Base-by-base conservation (phyloP, 2,797 vertebrate genomes). In the Eremophila alpestris region DNA sequence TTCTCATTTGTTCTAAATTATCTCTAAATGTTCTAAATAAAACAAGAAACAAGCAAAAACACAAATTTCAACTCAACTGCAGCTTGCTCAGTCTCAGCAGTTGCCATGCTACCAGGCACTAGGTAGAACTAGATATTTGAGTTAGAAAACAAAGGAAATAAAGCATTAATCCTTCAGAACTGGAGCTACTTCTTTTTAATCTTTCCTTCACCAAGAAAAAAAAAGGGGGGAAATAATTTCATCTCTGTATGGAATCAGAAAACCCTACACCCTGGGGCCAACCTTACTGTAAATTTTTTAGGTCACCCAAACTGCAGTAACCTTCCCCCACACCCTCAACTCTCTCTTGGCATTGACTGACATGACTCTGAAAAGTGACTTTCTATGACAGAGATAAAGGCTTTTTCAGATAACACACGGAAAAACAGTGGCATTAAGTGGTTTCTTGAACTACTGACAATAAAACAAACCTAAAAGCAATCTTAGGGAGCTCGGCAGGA, bases 401-500 rank as follows among this genome's bases (percentile, higher is more conserved):
- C 48, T 88, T 94, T 93, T 59, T 62, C 64, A 87, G 65, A 36
- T 80, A 77, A 81, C 14, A 2, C 13, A 22, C 40, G 29, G 55
- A 64, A 69, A 58, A 70, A 15, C 24, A 90, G 64, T 36, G 11
- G 36, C 70, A 81, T 80, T 96, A 94, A 95, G 75, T 75, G 60
- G 63, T 75, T 96, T 95, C 56, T 36, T 93, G 79, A 90, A 93
- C n/a, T 83, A 68, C 40, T 70, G 69, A 88, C 85, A 92, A 83
- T 21, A 82, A 82, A 73, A 87, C 29, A 41, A 41, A 67, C 13
- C 38, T 74, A 81, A 90, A 75, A 80, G 41, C 32, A n/a, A 40
- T 14, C 19, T 21, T 3, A 0, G 18, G 16, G 23, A 90, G 30
- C 68, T 34, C 4, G 55, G 54, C 29, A 69, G 65, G 34, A 63